phyloP scores from a whole-genome alignment of 2,113 vertebrate genomes.

The Malurus alboscapulatus region DNA sequence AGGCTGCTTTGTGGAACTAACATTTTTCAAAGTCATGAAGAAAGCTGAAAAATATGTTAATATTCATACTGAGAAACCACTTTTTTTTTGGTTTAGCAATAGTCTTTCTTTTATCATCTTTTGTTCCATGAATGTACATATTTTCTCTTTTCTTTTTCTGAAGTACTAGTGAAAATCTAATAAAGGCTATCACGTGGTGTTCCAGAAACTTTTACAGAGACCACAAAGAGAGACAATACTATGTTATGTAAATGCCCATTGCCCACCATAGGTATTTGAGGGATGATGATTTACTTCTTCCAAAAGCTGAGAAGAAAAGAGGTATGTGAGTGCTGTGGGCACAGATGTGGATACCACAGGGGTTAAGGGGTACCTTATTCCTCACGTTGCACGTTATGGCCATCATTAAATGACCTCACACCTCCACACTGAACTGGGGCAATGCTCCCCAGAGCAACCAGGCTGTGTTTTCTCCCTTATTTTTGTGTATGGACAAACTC shows the following conservation, averaged over 20 bases:
- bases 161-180: not conserved
- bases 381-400: not conserved
- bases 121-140: not conserved
- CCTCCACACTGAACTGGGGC: not conserved
- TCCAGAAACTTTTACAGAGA: not conserved
- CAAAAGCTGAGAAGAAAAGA: not conserved
- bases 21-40: not conserved
- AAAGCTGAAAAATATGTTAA: not conserved
- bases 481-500: not conserved
- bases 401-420: not conserved
- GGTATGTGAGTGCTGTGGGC: rapidly evolving
- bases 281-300: not conserved
- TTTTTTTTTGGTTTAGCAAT: not conserved
- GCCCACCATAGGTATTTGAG: rapidly evolving
- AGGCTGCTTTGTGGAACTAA: not conserved
- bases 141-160: not conserved
- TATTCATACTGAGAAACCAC: not conserved
- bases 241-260: not conserved
- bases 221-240: not conserved
- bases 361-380: not conserved
- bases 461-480: not conserved
- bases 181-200: not conserved
- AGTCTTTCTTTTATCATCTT: not conserved
- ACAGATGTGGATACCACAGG: not conserved
- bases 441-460: not conserved